Conservation (phyloP, 2,113 vertebrate genomes). For the Antechinus flavipes region DNA sequence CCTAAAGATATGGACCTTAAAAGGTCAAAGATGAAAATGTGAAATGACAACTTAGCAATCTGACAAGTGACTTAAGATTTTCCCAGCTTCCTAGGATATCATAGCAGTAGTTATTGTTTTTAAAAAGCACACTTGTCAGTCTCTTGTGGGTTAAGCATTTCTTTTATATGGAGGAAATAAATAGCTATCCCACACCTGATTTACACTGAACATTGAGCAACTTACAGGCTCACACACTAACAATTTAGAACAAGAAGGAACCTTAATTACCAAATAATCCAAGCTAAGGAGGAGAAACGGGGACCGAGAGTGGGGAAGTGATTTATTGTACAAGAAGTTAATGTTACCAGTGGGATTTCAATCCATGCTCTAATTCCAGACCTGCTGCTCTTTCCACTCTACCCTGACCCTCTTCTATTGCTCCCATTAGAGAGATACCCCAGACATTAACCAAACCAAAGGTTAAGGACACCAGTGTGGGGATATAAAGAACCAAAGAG, state of each 20-base stretch:
- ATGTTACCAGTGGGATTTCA: background rate
- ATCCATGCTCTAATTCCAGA: background rate
- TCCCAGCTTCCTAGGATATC: background rate
- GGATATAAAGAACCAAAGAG: background rate
- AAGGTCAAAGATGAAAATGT: background rate
- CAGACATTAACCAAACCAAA: background rate
- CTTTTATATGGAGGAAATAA: background rate
- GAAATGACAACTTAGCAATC: background rate
- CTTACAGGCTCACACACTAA: background rate
- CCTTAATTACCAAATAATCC: background rate
- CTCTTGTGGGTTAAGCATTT: background rate
- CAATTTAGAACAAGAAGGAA: background rate
- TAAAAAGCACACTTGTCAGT: background rate
- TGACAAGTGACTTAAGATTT: background rate
- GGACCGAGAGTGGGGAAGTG: background rate
- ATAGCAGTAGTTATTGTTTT: background rate
- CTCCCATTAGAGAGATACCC: background rate
- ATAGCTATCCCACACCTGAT: background rate
- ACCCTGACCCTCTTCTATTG: background rate
- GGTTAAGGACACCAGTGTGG: background rate
- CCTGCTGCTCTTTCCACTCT: background rate
- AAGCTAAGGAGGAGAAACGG: background rate
- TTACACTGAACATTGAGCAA: background rate
- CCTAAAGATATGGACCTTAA: background rate
- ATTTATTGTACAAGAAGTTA: background rate